These are phyloP conservation scores for Pemphredon lugubris DNA, from an alignment of 2,888 invertebrate species.

Conservation along the genomic window DNA sequence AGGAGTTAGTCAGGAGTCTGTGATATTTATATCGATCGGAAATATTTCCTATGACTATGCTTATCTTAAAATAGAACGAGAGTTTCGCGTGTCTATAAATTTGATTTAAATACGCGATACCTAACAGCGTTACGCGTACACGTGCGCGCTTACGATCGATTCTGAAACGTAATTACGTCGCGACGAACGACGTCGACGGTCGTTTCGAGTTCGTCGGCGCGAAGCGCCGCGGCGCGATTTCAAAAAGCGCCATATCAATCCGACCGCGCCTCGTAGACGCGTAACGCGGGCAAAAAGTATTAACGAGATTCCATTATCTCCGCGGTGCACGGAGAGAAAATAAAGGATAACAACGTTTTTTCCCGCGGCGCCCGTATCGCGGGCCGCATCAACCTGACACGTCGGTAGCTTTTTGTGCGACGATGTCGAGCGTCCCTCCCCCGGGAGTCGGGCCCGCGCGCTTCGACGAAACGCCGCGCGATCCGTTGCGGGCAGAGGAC, in stretches of 20 bases:
- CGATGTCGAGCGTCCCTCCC: slow-evolving; percentile 38
- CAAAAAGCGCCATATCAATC: slow-evolving; percentile 4
- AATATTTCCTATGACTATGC: too few relatives aligned
- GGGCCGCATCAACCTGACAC: slow-evolving; percentile 45
- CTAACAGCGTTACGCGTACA: neutral
- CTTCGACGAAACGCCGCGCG: slow-evolving; percentile 13
- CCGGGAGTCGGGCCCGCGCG: slow-evolving; percentile 41
- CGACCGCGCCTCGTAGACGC: neutral
- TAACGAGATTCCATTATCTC: slow-evolving; percentile 55
- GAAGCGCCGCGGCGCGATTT: neutral
- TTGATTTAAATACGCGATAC: too few relatives aligned
- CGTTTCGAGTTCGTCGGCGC: too few relatives aligned
- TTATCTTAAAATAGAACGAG: too few relatives aligned
- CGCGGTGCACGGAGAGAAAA: slow-evolving; percentile 48
- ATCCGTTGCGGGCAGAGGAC: slow-evolving; percentile 5
- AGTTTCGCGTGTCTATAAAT: too few relatives aligned
- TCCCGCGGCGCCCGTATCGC: slow-evolving; percentile 50
- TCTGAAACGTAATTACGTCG: neutral
- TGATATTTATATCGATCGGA: too few relatives aligned
- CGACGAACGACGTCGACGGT: neutral
- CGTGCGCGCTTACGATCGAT: slow-evolving; percentile 13
- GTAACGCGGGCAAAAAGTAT: slow-evolving; percentile 27
- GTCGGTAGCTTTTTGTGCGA: slow-evolving; percentile 54
- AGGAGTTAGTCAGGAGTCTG: too few relatives aligned
- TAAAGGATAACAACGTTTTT: slow-evolving; percentile 53